Percentiles rank a stretch among this genome's conserved stretches.
These are phyloP conservation scores for Carassius carassius DNA, from an alignment of 2,113 vertebrate genomes.

Conservation along the genomic window DNA sequence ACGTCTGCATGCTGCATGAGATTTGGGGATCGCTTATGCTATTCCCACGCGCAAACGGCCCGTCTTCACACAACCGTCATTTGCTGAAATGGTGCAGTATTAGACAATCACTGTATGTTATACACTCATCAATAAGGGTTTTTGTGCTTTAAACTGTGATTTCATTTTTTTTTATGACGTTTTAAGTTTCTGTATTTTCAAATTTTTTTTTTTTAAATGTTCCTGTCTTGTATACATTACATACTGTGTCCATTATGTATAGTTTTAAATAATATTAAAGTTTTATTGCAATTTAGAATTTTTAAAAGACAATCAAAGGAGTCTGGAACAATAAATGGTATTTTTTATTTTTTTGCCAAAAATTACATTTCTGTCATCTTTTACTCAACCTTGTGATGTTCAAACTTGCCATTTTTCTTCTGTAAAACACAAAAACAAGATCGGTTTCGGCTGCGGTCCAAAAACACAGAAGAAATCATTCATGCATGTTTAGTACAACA, in stretches of 20 bases:
- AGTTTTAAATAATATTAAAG: conserved; percentile 23
- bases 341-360: background rate
- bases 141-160: conserved; percentile 34
- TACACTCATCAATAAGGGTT: conserved; percentile 32
- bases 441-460: background rate
- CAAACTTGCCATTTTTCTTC: background rate
- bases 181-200: conserved; percentile 50
- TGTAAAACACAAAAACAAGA: background rate
- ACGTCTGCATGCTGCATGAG: conserved; percentile 63
- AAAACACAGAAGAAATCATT: background rate
- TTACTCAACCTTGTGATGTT: background rate
- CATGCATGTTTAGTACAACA: background rate
- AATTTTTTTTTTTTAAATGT: background rate
- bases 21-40: conserved; percentile 19
- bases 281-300: conserved; percentile 35
- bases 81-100: conserved; percentile 50
- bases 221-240: conserved; percentile 45
- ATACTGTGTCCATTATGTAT: background rate
- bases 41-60: conserved; percentile 30
- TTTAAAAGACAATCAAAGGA: conserved; percentile 57
- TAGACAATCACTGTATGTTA: conserved; percentile 62
- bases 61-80: conserved; percentile 22
- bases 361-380: background rate
- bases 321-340: background rate
- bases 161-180: background rate